Conservation (phyloP, 2,797 vertebrate species). For the Cyprinodon diabolis region DNA sequence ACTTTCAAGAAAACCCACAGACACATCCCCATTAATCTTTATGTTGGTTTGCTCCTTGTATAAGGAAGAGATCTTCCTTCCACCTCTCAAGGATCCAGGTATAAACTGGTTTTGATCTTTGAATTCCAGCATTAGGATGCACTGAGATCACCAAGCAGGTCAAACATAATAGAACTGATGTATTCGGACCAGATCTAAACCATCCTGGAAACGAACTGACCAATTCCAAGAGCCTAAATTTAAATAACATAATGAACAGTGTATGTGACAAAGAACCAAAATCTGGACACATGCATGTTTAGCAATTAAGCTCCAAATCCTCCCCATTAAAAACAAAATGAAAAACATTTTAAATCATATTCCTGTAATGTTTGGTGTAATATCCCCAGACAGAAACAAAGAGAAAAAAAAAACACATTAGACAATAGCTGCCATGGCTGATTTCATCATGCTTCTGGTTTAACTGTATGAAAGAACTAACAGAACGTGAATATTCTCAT, state of each 20-base stretch:
- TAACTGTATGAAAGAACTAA: background rate
- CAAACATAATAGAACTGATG: background rate
- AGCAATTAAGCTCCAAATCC: too few species aligned
- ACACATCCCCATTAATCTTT: background rate
- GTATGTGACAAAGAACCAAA: too few species aligned
- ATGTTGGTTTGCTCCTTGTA: background rate
- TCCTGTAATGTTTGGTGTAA: background rate
- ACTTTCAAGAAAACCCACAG: background rate
- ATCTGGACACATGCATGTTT: too few species aligned
- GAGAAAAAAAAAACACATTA: background rate
- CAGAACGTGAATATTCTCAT: background rate
- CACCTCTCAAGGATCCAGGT: background rate
- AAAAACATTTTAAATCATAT: too few species aligned
- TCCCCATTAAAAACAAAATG: too few species aligned
- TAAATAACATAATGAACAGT: background rate
- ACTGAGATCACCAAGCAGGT: background rate
- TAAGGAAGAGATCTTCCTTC: background rate
- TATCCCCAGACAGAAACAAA: background rate
- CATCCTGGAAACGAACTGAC: background rate
- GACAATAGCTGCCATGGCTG: background rate
- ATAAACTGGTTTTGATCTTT: background rate
- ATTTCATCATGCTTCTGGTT: background rate
- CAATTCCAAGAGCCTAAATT: background rate
- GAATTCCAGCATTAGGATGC: background rate
- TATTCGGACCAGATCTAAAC: background rate